Conservation (phyloP, 2,888 invertebrate genomes). For the Perithous albicinctus region DNA sequence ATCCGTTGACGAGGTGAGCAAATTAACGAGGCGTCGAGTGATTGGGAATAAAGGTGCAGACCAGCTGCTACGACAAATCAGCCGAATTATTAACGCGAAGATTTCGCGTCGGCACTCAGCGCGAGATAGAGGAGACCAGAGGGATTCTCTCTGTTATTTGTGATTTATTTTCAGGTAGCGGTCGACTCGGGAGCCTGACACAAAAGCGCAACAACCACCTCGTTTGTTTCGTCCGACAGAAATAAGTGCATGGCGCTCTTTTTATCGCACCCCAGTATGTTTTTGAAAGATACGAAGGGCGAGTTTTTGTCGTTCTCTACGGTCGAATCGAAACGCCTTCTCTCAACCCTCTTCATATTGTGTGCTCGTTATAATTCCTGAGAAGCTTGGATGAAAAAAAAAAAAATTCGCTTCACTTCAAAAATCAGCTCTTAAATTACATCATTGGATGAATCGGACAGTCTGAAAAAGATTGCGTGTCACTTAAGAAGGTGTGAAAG, state of each 20-base stretch:
- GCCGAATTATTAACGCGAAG: constrained; percentile 58
- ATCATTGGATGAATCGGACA: neutral
- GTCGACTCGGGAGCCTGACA: neutral
- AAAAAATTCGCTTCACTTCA: neutral
- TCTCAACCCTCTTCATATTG: constrained; percentile 42
- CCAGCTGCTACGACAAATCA: constrained; percentile 74
- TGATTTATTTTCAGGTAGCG: constrained; percentile 20
- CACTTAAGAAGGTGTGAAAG: neutral
- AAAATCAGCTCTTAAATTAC: constrained; percentile 33
- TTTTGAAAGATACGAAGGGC: constrained; percentile 81
- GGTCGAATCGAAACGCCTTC: constrained; percentile 47
- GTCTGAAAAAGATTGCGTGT: neutral
- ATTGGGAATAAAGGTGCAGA: neutral
- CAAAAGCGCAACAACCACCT: neutral
- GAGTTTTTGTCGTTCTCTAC: constrained; percentile 41
- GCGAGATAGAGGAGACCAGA: constrained; percentile 39
- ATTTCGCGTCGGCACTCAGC: constrained; percentile 62
- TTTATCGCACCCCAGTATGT: constrained; percentile 77
- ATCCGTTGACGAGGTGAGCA: neutral
- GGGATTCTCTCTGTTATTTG: constrained; percentile 22
- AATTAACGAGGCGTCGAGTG: constrained; percentile 58
- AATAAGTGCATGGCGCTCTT: constrained; percentile 74
- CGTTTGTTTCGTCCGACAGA: constrained; percentile 61
- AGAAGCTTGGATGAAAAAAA: neutral
- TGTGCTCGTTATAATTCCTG: constrained; percentile 57